Evolutionary conservation across 1,140 invertebrate species (phyloP).

Genomic region (Lepidurus arcticus): DNA sequence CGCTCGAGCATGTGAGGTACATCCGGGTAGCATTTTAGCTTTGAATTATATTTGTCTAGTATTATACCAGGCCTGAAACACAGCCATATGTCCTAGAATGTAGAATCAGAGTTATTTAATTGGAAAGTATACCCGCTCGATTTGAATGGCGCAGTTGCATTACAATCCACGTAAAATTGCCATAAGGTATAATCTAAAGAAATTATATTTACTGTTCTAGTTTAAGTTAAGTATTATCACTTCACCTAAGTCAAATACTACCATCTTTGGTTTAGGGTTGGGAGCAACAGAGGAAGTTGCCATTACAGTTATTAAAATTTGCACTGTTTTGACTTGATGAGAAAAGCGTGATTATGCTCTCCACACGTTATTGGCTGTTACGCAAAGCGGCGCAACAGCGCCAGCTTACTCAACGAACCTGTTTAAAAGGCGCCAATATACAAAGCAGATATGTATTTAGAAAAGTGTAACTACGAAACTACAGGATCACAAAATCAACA

Average conservation of each 20-base stretch:
- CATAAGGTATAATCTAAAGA: neutral
- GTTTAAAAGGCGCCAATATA: neutral
- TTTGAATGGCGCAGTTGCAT: constrained; percentile 6
- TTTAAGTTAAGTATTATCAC: neutral
- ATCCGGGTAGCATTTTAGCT: neutral
- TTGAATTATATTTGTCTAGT: neutral
- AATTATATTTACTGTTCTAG: neutral
- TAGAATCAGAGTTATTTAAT: neutral
- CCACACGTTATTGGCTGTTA: neutral
- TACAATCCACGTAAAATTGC: neutral
- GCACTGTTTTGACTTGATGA: neutral
- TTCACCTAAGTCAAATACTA: neutral
- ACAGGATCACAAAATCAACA: neutral
- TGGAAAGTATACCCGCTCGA: neutral
- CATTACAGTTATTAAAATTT: neutral
- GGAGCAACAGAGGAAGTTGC: neutral
- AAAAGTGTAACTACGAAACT: neutral
- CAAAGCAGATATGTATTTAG: neutral
- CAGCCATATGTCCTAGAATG: neutral
- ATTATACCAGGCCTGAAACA: neutral
- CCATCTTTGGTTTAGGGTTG: neutral
- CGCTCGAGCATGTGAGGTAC: neutral
- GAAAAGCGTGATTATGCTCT: neutral
- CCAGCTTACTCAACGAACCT: neutral
- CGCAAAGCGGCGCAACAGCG: neutral